Conservation (phyloP, 2,888 invertebrate genomes). For the Lycaena phlaeas region DNA sequence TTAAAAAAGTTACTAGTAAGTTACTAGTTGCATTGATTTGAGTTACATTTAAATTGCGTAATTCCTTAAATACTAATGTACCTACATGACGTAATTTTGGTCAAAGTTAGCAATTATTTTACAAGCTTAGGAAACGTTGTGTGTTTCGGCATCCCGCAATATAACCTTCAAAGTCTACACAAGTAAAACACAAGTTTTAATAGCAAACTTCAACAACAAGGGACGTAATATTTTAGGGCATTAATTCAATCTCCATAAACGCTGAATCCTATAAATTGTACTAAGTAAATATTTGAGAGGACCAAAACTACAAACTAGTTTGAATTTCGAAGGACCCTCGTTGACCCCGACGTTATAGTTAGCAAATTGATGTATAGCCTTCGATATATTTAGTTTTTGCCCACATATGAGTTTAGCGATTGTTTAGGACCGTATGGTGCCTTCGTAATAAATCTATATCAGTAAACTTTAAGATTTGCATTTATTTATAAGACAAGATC, state of each 20-base stretch:
- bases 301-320: constrained; percentile 33
- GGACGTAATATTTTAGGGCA: neutral
- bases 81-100: too few species aligned
- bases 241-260: constrained; percentile 5
- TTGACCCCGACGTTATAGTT: constrained; percentile 28
- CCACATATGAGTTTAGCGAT: constrained; percentile 4
- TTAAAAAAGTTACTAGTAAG: too few species aligned
- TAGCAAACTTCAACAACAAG: neutral
- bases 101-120: too few species aligned
- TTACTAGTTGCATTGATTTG: too few species aligned
- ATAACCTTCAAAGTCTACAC: too few species aligned
- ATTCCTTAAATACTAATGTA: too few species aligned
- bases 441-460: too few species aligned
- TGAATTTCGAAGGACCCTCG: constrained; percentile 32
- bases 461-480: too few species aligned
- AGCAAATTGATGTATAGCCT: constrained; percentile 36
- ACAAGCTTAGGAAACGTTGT: neutral
- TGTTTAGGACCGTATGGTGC: constrained; percentile 7
- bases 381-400: constrained; percentile 31
- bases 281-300: constrained; percentile 31
- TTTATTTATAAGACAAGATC: too few species aligned
- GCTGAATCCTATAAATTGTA: constrained; percentile 20
- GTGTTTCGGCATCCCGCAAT: too few species aligned
- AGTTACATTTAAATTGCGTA: too few species aligned
- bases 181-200: neutral